Base-by-base conservation (phyloP, 2,888 invertebrate genomes). In the Drosophila robusta region DNA sequence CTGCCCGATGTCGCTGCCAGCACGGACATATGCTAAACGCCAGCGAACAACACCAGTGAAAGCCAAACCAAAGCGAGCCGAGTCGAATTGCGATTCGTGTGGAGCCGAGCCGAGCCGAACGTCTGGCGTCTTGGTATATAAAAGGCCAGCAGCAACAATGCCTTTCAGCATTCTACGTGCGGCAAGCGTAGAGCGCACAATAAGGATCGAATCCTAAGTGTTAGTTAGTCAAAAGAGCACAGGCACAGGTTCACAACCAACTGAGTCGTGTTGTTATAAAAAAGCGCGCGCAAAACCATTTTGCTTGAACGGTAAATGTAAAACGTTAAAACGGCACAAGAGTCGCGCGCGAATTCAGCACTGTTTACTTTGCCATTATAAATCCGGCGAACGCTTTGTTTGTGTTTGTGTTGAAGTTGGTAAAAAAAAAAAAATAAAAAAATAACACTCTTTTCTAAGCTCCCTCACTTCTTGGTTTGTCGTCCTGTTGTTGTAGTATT, bases 11-110 rank as follows among this genome's bases (percentile, higher is more conserved):
- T 80, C 74, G 78, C 62, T 80, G 81, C 68, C 83, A 68, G 46
- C 63, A 61, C 60, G 73, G 75, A 85, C 83, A 87, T 85, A 83
- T 87, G 87, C 85, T 85, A 85, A 87, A 79, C 86, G 87, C 70
- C 62, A 61, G 24, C 61, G 55, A 46, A 45, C 26, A 75, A 61
- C 52, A 72, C 57, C 55, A 60, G 60, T 63, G 54, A 51, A 39
- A 52, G 24, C 32, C 66, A 60, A 24, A 16, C 60, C 54, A 68
- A 75, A 63, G 63, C 63, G 63, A 63, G 64, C 70, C 70, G 62
- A 66, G 63, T 74, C 55, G 47, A 63, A 38, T 34, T 55, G 9
- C 3, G 54, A 39, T 14, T 42, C 47, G 38, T 34, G 29, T 26
- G 75, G 46, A 70, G 45, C 49, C 16, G 41, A 54, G 46, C 57